A percentile compares a stretch with the other conserved stretches of the same genome.
Conservation (phyloP, 2,113 vertebrate species). For the Odontesthes bonariensis region DNA sequence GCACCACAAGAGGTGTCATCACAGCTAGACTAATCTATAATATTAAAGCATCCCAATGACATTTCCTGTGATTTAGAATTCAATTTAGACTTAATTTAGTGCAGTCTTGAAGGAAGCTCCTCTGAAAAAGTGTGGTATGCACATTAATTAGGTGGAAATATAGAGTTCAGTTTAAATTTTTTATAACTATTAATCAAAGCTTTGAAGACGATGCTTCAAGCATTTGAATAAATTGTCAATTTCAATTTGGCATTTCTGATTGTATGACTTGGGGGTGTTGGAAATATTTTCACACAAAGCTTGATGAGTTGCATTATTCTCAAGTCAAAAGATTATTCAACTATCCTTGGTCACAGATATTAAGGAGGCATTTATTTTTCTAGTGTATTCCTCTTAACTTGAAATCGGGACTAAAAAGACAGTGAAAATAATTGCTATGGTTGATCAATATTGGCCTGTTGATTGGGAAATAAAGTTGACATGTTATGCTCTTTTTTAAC, state of each 20-base stretch:
- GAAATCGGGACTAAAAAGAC: constrained; percentile 3
- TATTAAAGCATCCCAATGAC: not conserved
- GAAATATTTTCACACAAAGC: constrained; percentile 5
- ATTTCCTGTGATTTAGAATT: not conserved
- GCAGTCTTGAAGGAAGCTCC: not conserved
- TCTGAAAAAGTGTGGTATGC: not conserved
- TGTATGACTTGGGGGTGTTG: not conserved
- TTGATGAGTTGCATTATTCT: constrained; percentile 2
- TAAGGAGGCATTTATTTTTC: not conserved
- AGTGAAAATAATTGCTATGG: not conserved
- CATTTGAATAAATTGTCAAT: constrained; percentile 1
- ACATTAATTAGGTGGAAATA: not conserved
- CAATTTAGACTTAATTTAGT: not conserved
- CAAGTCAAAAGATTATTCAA: constrained; percentile 14
- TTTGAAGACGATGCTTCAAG: constrained; percentile 19
- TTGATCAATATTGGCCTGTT: not conserved
- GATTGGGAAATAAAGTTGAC: no score
- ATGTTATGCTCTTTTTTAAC: not conserved
- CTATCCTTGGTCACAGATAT: not conserved
- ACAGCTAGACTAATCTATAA: not conserved
- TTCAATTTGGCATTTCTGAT: constrained; percentile 9
- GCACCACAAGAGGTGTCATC: not conserved
- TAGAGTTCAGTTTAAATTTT: not conserved
- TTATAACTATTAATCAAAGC: constrained; percentile 28
- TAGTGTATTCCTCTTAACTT: not conserved